Evolutionary conservation across 2,888 invertebrate genomes (phyloP), one percentile per base, ranked within the genome.

Genomic region (Amphipyra berbera): DNA sequence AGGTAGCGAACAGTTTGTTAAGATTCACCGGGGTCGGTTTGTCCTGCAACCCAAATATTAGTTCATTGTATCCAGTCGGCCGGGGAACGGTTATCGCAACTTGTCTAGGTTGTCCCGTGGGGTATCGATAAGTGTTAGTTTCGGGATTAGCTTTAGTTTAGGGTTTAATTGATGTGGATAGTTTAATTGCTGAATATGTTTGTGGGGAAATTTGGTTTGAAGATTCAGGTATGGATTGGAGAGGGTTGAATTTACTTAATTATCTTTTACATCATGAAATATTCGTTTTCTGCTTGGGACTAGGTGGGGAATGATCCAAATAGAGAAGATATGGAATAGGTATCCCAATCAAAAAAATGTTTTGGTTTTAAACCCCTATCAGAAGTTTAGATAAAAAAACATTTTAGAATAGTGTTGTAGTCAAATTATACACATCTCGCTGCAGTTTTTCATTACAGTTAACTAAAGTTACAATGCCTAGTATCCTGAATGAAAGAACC

Each of bases 1-100:
- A 71, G 67, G 68, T 67, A 67, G 60, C 48, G 54, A 50, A 9
- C n/a, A 53, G 52, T 71, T 67, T 35, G 35, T 33, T 45, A 61
- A 55, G 60, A 70, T 62, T 61, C 52, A 60, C 54, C 61, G 41
- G 69, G 78, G 79, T 78, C 72, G 76, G 78, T 82, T 83, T 80
- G 87, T 84, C 81, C 76, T 82, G 73, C 61, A 81, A 84, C 77
- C 78, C 83, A 86, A 86, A 87, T 87, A 88, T 88, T 87, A 81
- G 87, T 81, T 83, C 77, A 83, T 83, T 82, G 82, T 83, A 78
- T 78, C 76, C 73, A 74, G 78, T 71, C 82, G 78, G 68, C 78
- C 35, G 67, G 82, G 83, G 87, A 82, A 79, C 82, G 76, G 85
- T 85, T 89, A 85, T 86, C 85, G 78, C 75, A 79, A 78, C 72